phyloP scores from a whole-genome alignment of 2,113 vertebrate species.

The Burhinus oedicnemus region DNA sequence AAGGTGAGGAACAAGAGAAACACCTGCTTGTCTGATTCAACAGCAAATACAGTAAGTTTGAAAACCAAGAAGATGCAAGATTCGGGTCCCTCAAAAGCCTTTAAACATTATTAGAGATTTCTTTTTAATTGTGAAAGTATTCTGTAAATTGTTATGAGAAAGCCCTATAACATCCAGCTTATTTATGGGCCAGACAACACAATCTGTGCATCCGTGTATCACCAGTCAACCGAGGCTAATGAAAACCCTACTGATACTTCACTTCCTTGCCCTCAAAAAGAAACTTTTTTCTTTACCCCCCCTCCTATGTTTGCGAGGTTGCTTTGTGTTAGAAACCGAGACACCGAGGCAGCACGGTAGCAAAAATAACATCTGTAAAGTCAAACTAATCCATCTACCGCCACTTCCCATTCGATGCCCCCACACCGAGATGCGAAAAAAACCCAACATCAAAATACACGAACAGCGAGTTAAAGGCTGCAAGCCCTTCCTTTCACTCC shows the following conservation, averaged over 20 bases:
- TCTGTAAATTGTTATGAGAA: neutral
- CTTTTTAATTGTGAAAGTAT: neutral
- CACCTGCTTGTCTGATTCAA: neutral
- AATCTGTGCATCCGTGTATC: neutral
- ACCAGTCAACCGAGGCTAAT: neutral
- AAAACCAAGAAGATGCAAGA: neutral
- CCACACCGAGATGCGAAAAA: accelerated
- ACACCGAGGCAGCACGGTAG: neutral
- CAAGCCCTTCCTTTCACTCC: neutral
- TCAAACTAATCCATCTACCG: neutral
- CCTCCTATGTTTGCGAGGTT: neutral
- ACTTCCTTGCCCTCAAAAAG: neutral
- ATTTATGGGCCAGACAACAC: neutral
- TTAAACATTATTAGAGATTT: neutral
- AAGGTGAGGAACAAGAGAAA: neutral
- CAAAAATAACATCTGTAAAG: neutral
- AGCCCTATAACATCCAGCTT: accelerated
- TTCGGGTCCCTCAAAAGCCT: neutral
- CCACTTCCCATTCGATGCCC: neutral
- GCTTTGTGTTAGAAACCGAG: neutral
- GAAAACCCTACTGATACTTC: neutral
- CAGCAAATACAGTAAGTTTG: neutral
- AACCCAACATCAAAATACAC: accelerated
- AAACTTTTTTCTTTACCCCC: neutral
- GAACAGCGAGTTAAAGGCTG: no score